These are phyloP conservation scores for Seriola dumerili DNA, from an alignment of 2,113 vertebrate species.

Conservation along the genomic window DNA sequence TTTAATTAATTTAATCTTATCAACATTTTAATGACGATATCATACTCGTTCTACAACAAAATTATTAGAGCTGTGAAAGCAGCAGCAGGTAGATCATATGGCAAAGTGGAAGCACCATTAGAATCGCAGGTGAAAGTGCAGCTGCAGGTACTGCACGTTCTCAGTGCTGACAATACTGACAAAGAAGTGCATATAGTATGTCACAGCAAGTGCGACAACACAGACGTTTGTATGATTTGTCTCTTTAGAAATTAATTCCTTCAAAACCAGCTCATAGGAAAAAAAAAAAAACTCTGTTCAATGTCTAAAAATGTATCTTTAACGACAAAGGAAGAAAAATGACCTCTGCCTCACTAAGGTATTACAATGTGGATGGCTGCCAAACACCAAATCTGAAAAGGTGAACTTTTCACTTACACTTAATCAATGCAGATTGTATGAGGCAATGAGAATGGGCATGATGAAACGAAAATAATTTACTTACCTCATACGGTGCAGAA, in stretches of 20 bases:
- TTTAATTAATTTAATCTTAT: not conserved
- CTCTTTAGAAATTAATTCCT: slow-evolving; percentile 20
- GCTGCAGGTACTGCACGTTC: slow-evolving; percentile 17
- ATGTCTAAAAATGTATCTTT: not conserved
- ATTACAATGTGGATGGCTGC: slow-evolving; percentile 1
- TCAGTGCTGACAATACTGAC: slow-evolving; percentile 18
- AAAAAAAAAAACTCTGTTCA: not conserved
- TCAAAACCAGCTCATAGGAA: not conserved
- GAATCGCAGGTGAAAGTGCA: slow-evolving; percentile 16
- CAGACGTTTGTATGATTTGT: slow-evolving; percentile 47
- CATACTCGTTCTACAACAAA: not conserved
- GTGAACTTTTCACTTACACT: not conserved
- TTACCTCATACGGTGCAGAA: slow-evolving; percentile 52
- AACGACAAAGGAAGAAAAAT: slow-evolving; percentile 11
- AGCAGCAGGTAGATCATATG: not conserved
- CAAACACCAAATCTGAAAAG: slow-evolving; percentile 15
- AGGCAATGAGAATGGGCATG: not conserved
- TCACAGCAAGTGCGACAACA: slow-evolving; percentile 30
- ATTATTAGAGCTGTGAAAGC: slow-evolving; percentile 20
- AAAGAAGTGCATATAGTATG: slow-evolving; percentile 21
- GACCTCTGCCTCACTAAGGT: slow-evolving; percentile 13
- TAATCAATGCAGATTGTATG: not conserved
- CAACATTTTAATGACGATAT: not conserved
- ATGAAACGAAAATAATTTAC: slow-evolving; percentile 8
- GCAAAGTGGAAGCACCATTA: slow-evolving; percentile 3